These are phyloP conservation scores for Catharus fuscescens DNA, from an alignment of 2,113 vertebrate species.

Conservation along the genomic window DNA sequence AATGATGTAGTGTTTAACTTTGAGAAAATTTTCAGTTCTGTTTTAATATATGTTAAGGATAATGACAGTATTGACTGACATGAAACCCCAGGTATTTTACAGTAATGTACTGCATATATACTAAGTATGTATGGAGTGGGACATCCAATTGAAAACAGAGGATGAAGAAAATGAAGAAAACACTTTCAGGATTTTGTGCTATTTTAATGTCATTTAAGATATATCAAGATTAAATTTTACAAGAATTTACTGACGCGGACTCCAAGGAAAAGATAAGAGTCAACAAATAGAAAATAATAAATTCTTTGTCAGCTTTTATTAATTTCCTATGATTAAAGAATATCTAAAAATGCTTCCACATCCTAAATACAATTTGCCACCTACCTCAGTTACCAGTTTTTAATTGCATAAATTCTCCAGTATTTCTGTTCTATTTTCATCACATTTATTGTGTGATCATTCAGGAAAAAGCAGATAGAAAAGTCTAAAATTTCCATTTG, in stretches of 20 bases:
- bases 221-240: background rate
- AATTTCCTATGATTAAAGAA: background rate
- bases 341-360: background rate
- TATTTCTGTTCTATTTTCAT: background rate
- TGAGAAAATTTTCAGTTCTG: background rate
- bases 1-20: background rate
- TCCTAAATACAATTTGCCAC: background rate
- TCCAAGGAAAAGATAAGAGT: background rate
- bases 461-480: background rate
- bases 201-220: background rate
- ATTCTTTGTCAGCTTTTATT: background rate
- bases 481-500: background rate
- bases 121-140: background rate
- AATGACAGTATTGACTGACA: background rate
- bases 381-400: background rate
- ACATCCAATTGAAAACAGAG: background rate
- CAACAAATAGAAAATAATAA: background rate
- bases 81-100: background rate
- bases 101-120: background rate
- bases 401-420: background rate
- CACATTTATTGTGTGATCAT: background rate
- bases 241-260: background rate
- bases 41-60: background rate
- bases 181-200: background rate
- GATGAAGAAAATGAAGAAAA: background rate